Evolutionary conservation across 2,888 invertebrate genomes (phyloP).

Genomic region (Tenthredo livida): DNA sequence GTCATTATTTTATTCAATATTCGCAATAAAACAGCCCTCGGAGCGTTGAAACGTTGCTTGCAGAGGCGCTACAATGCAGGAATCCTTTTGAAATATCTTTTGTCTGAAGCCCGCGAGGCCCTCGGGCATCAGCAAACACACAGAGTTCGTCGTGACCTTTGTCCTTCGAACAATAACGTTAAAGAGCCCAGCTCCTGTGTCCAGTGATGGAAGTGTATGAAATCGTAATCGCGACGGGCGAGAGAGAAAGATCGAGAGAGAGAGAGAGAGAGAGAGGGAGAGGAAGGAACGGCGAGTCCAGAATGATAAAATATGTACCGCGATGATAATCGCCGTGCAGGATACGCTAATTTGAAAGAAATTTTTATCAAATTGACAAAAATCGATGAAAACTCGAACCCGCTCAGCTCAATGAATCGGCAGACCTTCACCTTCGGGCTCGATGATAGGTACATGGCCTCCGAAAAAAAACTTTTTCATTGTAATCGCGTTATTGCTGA

Average conservation of each 20-base stretch:
- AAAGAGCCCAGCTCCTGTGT: constrained; percentile 49
- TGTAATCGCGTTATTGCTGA: constrained; percentile 76
- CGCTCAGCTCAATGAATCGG: background rate
- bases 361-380: background rate
- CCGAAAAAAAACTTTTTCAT: constrained; percentile 71
- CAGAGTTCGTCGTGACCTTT: constrained; percentile 48
- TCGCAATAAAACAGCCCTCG: constrained; percentile 51
- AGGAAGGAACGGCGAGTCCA: background rate
- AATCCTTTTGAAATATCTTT: constrained; percentile 52
- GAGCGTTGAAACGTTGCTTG: constrained; percentile 50
- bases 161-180: constrained; percentile 40
- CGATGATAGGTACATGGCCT: background rate
- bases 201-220: constrained; percentile 43
- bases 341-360: background rate
- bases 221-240: constrained; percentile 22
- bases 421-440: background rate
- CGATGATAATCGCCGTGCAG: background rate
- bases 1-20: constrained; percentile 66
- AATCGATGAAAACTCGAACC: background rate
- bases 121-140: constrained; percentile 44
- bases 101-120: constrained; percentile 47
- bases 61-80: constrained; percentile 47
- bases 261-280: background rate
- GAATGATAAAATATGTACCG: constrained; percentile 7
- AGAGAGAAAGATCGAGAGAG: background rate